Conservation (phyloP, 2,888 invertebrate genomes). For the Teleiodes luculella region DNA sequence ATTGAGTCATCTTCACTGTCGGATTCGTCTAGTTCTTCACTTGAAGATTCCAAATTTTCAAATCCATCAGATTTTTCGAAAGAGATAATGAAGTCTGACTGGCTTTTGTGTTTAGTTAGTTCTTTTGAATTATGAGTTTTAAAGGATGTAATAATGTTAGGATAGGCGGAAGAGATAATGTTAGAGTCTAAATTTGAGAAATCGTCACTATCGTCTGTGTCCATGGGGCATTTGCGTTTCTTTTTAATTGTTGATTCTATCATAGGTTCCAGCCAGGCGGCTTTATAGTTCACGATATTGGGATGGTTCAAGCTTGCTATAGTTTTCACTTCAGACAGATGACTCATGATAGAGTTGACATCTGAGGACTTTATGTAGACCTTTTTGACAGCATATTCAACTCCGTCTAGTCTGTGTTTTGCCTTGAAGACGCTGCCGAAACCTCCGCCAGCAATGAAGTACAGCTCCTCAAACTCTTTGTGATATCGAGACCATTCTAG, state of each 20-base stretch:
- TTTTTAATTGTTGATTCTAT: slow-evolving; percentile 68
- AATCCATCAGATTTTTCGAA: slow-evolving; percentile 54
- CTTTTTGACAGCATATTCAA: slow-evolving; percentile 89
- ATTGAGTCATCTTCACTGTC: slow-evolving; percentile 51
- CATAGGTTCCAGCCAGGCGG: slow-evolving; percentile 88
- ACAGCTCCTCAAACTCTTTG: slow-evolving; percentile 84
- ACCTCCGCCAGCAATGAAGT: slow-evolving; percentile 85
- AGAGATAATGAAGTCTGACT: slow-evolving; percentile 65
- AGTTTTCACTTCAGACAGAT: slow-evolving; percentile 88
- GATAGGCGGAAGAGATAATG: slow-evolving; percentile 52
- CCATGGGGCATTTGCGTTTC: slow-evolving; percentile 49
- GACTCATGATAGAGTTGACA: slow-evolving; percentile 80
- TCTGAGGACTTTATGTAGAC: slow-evolving; percentile 82
- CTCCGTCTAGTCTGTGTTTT: slow-evolving; percentile 85
- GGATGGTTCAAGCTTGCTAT: slow-evolving; percentile 87
- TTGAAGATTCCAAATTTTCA: slow-evolving; percentile 42
- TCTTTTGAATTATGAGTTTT: slow-evolving; percentile 72
- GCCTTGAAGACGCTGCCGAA: slow-evolving; percentile 89
- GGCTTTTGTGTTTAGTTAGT: slow-evolving; percentile 49
- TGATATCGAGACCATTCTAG: slow-evolving; percentile 82
- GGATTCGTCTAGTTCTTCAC: slow-evolving; percentile 45
- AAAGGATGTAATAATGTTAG: slow-evolving; percentile 64
- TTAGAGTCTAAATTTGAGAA: slow-evolving; percentile 43
- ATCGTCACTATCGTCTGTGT: slow-evolving; percentile 60
- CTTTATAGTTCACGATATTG: slow-evolving; percentile 90